phyloP scores from a whole-genome alignment of 2,797 vertebrate genomes.

The Periparus ater region DNA sequence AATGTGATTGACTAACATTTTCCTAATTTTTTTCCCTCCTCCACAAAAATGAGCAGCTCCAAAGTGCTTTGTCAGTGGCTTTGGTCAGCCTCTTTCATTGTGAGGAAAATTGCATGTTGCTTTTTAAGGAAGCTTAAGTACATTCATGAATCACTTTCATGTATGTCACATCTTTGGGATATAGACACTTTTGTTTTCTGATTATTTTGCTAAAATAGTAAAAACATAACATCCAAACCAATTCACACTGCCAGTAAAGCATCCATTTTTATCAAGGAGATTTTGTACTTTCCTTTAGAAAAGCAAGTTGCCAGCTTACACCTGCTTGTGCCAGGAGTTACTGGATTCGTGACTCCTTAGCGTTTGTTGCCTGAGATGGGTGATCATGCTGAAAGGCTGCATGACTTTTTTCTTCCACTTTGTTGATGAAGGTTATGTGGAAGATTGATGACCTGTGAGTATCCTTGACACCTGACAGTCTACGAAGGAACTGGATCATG shows the following conservation, averaged over 20 bases:
- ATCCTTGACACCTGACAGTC: background rate
- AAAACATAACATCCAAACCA: background rate
- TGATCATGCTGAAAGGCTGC: background rate
- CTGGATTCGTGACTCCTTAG: background rate
- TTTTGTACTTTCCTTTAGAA: background rate
- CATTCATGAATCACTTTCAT: background rate
- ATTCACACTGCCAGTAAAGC: background rate
- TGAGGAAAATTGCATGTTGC: background rate
- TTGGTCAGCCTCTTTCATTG: background rate
- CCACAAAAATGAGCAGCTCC: background rate
- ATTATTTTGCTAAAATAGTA: background rate
- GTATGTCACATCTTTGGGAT: background rate
- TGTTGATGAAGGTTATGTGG: background rate
- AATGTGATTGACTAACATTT: background rate
- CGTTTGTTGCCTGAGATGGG: background rate
- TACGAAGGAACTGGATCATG: background rate
- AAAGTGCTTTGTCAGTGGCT: background rate
- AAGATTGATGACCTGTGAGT: background rate
- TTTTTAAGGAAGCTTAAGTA: slow-evolving; percentile 11
- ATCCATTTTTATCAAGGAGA: background rate
- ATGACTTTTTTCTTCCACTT: background rate
- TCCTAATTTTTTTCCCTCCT: background rate
- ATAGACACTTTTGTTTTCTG: background rate
- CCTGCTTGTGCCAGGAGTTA: background rate
- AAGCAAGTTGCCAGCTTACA: background rate